Base-by-base conservation (phyloP, 2,888 invertebrate species). In the Xestia rhomboidea region DNA sequence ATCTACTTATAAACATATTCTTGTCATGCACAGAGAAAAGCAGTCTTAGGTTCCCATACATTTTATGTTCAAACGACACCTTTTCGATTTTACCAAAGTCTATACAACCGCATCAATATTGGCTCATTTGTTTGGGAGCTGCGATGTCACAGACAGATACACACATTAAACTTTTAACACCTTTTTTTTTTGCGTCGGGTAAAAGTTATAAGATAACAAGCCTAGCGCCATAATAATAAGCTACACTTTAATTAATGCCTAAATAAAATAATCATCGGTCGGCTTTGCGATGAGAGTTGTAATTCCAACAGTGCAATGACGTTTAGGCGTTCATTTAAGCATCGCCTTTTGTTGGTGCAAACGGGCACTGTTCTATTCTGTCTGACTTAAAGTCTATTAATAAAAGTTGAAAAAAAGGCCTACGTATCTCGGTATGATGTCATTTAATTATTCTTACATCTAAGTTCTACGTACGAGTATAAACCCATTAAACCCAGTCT, bases 1-100 rank as follows among this genome's bases (percentile, higher is more conserved):
- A 46, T 15, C 3, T 54, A 30, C 6, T 24, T 46, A 8, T 15
- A 15, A 38, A 41, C 41, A 69, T 60, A 41, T 75, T 75, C 21
- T 24, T 34, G 34, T 68, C 68, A n/a, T 71, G 62, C 0, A 15
- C 3, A 27, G 24, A 66, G 34, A 66, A 78, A 78, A 13, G 15
- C n/a, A 8, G 24, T 15, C 18, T 30, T 51, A n/a, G 27, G 6
- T 27, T 30, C 18, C 7, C 4, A 51, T 24, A 1, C 4, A 27
- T 57, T 54, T 34, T 21, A 21, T 34, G 34, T 10, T 21, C 18
- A 62, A 34, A 62, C 11, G 21, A 5, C 24, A 34, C 0, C 24
- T 62, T 24, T 4, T 34, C 21, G 0, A 34, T 34, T 21, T 34
- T 34, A 11, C 24, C 21, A 24, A 62, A 11, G 21, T 34, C 5